Percentiles rank a stretch among this genome's conserved stretches.
Evolutionary conservation across 1,140 invertebrate species (phyloP).

Genomic region (Littorina saxatilis): DNA sequence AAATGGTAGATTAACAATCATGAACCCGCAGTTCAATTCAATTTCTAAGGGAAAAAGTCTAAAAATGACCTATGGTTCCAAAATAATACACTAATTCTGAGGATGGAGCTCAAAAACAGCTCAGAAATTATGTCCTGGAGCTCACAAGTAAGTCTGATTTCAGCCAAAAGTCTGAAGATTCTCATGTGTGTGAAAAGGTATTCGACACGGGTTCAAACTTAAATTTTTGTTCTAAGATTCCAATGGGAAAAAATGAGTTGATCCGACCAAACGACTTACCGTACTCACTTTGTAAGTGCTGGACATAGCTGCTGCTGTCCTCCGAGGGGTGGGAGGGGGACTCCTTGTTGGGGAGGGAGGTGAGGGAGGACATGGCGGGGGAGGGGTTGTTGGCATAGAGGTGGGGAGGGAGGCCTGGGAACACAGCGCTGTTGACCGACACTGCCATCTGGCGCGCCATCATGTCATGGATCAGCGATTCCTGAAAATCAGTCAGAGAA

Average conservation of each 20-base stretch:
- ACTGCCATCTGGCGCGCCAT: constrained; percentile 66
- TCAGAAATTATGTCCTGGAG: no score
- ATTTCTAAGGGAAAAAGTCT: no score
- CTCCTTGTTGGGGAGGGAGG: constrained; percentile 62
- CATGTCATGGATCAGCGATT: constrained; percentile 70
- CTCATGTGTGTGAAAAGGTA: no score
- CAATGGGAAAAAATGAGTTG: no score
- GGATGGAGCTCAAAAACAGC: no score
- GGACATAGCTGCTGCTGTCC: constrained; percentile 62
- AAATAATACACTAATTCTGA: no score
- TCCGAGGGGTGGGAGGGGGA: constrained; percentile 44
- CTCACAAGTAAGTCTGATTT: no score
- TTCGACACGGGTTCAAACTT: neutral
- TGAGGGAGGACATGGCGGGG: constrained; percentile 66
- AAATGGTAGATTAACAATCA: no score
- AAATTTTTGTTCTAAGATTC: neutral
- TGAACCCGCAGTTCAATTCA: no score
- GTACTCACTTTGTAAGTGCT: constrained; percentile 70
- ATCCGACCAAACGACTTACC: no score
- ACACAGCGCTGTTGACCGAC: constrained; percentile 63
- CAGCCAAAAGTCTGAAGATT: no score
- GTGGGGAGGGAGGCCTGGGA: constrained; percentile 63
- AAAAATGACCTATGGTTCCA: no score
- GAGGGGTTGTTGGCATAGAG: constrained; percentile 64
- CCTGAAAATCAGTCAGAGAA: constrained; percentile 57